Conservation (phyloP, 2,113 vertebrate genomes). For the Neopipo cinnamomea region DNA sequence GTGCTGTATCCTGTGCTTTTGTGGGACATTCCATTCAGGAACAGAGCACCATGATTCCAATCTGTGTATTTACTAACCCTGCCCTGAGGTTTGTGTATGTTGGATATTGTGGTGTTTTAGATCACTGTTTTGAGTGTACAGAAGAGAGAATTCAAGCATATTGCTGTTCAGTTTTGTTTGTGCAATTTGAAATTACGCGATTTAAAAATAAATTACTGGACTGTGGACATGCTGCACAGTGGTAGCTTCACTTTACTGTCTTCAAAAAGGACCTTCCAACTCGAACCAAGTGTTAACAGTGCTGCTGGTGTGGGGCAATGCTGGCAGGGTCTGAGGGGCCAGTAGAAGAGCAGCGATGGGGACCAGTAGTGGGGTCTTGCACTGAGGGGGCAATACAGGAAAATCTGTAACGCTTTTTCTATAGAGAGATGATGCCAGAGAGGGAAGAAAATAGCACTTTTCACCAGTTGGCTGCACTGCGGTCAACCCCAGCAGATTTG, state of each 20-base stretch:
- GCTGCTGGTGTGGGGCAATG: not conserved
- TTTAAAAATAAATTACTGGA: slow-evolving; percentile 86
- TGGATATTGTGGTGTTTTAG: slow-evolving; percentile 98
- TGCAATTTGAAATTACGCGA: slow-evolving; percentile 85
- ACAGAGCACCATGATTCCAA: slow-evolving; percentile 84
- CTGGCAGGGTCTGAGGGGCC: not conserved
- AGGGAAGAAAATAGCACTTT: slow-evolving; percentile 55
- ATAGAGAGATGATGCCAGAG: not conserved
- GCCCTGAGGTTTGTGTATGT: slow-evolving; percentile 93
- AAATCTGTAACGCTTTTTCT: not conserved
- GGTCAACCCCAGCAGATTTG: not conserved
- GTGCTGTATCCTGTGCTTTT: slow-evolving; percentile 89
- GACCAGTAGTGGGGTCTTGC: slow-evolving; percentile 18
- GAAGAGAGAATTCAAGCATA: slow-evolving; percentile 86
- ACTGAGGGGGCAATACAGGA: slow-evolving; percentile 23
- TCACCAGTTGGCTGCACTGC: not conserved
- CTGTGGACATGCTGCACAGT: slow-evolving; percentile 83
- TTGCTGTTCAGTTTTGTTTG: slow-evolving; percentile 83
- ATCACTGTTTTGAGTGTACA: slow-evolving; percentile 92
- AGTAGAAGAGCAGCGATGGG: not conserved
- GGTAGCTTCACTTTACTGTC: slow-evolving; percentile 75
- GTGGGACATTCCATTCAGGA: slow-evolving; percentile 91
- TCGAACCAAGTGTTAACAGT: slow-evolving; percentile 16
- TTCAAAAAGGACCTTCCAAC: slow-evolving; percentile 47
- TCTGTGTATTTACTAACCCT: slow-evolving; percentile 86